A percentile compares a stretch with the other conserved stretches of the same genome.
These are phyloP conservation scores for Lasioglossum pauxillum DNA, from an alignment of 2,888 invertebrate species.

Conservation along the genomic window DNA sequence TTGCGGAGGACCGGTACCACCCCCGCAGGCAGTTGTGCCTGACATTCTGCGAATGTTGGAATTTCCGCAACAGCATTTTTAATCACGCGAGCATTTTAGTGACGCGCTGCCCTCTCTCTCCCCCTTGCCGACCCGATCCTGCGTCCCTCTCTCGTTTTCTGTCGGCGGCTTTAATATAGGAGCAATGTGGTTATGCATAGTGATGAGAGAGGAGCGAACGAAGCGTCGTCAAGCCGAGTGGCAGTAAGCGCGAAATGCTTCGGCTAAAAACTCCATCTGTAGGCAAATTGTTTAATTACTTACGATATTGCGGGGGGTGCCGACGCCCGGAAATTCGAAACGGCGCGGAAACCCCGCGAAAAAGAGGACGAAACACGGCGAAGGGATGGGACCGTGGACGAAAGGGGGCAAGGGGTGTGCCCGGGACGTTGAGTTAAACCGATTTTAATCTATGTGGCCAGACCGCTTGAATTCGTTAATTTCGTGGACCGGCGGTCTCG, in stretches of 20 bases:
- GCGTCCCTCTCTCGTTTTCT: neutral
- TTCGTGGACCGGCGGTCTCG: constrained; percentile 58
- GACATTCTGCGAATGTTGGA: constrained; percentile 78
- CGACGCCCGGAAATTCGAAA: constrained; percentile 61
- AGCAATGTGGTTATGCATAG: constrained; percentile 83
- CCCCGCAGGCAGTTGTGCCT: constrained; percentile 56
- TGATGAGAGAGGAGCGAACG: constrained; percentile 72
- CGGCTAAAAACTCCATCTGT: constrained; percentile 83
- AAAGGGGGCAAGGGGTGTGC: neutral
- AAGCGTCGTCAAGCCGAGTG: constrained; percentile 35
- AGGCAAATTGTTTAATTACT: constrained; percentile 84
- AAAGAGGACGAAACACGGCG: constrained; percentile 38
- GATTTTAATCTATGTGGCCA: constrained; percentile 67
- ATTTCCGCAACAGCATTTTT: constrained; percentile 82
- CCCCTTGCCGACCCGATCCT: neutral
- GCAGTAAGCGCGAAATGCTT: constrained; percentile 79
- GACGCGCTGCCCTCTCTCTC: constrained; percentile 45
- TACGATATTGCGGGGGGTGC: constrained; percentile 70
- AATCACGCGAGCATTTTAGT: constrained; percentile 82
- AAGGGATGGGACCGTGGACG: neutral
- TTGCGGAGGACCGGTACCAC: constrained; percentile 38
- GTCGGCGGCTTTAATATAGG: constrained; percentile 80
- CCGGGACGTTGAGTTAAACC: constrained; percentile 38
- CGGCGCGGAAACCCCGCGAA: constrained; percentile 51
- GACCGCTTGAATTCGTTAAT: constrained; percentile 57